phyloP scores from a whole-genome alignment of 37 sponge, comb jelly and placozoan species.

The Aphrocallistes beatrix region DNA sequence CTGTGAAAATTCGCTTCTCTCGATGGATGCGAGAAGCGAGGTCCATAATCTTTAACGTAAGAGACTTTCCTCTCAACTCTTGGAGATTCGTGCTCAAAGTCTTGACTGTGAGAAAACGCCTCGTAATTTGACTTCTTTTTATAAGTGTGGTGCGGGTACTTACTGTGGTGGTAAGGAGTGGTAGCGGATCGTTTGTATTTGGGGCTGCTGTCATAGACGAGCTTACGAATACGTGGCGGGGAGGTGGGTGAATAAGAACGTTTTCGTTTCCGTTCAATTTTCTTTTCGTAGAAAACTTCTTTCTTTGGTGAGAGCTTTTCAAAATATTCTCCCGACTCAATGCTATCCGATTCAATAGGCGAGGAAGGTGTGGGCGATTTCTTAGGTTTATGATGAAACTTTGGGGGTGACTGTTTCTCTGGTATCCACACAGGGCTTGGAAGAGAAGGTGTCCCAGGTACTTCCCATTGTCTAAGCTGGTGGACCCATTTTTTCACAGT shows the following conservation, averaged over 20 bases:
- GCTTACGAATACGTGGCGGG: background rate
- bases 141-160: background rate
- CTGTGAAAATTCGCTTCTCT: background rate
- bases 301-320: background rate
- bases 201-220: background rate
- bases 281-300: background rate
- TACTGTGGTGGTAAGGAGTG: background rate
- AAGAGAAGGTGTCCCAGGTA: background rate
- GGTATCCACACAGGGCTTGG: background rate
- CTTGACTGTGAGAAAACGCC: slow-evolving; percentile 1
- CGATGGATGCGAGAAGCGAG: background rate
- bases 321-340: background rate
- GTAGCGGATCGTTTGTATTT: background rate
- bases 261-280: slow-evolving; percentile 7
- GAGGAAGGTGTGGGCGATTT: background rate
- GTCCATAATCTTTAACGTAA: background rate
- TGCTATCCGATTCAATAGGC: background rate
- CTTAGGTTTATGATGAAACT: too few species aligned
- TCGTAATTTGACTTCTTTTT: background rate
- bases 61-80: background rate
- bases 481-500: background rate
- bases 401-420: background rate
- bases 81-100: background rate
- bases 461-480: background rate
- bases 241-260: background rate